Evolutionary conservation across 1,140 invertebrate genomes (phyloP), one percentile per base, ranked within the genome.

Genomic region (Pogonus chalceus): DNA sequence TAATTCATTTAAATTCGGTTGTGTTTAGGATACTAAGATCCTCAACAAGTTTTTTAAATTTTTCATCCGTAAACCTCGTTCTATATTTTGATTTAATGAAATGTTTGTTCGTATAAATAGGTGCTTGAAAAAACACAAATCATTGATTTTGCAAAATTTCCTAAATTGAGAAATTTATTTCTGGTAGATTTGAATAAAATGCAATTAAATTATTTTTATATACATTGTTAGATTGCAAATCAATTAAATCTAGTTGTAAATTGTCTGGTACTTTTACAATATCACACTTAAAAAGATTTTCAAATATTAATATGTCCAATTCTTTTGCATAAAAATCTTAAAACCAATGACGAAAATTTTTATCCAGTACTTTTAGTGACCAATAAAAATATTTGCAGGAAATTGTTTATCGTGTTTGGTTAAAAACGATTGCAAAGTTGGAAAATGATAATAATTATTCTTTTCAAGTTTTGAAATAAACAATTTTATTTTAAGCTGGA

Each of bases 61-160:
- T n/a, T 35, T 56, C 49, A 58, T 54, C 56, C 20, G 52, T 57
- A 12, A 57, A n/a, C n/a, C n/a, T n/a, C n/a, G n/a, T n/a, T n/a
- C n/a, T n/a, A n/a, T n/a, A n/a, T n/a, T n/a, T n/a, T n/a, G n/a
- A n/a, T n/a, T n/a, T n/a, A n/a, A 43, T 16, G 35, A 52, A 58
- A 58, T 51, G 49, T 56, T 58, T 58, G 57, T 51, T 56, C 39
- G 54, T 47, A 58, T 59, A 52, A 59, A 51, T 59, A 48, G 23
- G 55, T 57, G 48, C 55, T 59, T 23, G 26, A 22, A 59, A 59
- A 59, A 54, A 51, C 48, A 23, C 35, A 26, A 59, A 57, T 59
- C 14, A 58, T 23, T 49, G 53, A 23, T 24, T 59, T 35, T 46
- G 52, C 52, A 54, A 53, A 53, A 39, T 51, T 55, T 43, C 21